These are phyloP conservation scores for Psammodynastes pulverulentus DNA, from an alignment of 2,113 vertebrate species.

Conservation along the genomic window DNA sequence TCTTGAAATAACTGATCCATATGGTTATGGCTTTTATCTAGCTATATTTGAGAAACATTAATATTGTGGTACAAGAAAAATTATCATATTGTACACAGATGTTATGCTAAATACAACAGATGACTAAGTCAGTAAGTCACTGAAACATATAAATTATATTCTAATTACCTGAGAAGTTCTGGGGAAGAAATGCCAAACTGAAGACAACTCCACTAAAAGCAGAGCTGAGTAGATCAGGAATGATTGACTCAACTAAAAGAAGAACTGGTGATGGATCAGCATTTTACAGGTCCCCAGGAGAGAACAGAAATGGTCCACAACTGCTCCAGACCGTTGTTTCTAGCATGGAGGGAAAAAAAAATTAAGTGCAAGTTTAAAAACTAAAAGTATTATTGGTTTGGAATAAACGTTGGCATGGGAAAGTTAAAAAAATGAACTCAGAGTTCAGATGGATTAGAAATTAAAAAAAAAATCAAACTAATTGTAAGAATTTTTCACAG, in stretches of 20 bases:
- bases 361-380: neutral
- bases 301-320: neutral
- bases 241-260: neutral
- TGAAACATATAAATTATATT: constrained; percentile 33
- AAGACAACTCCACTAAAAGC: neutral
- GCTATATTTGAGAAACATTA: neutral
- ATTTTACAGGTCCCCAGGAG: neutral
- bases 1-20: constrained; percentile 40
- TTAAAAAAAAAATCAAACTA: no score
- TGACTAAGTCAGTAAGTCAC: constrained; percentile 55
- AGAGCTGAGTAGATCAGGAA: neutral
- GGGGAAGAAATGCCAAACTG: neutral
- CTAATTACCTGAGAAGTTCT: constrained; percentile 22
- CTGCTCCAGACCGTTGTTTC: neutral
- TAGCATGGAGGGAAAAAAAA: neutral
- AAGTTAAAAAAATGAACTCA: neutral
- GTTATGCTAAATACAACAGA: constrained; percentile 38
- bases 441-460: neutral
- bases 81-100: constrained; percentile 52
- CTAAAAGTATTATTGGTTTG: neutral
- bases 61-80: neutral
- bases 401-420: neutral
- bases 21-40: constrained; percentile 42
- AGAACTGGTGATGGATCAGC: neutral
- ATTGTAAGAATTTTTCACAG: neutral